phyloP scores from a whole-genome alignment of 1,140 invertebrate species.

The Lasioglossum baleicum region DNA sequence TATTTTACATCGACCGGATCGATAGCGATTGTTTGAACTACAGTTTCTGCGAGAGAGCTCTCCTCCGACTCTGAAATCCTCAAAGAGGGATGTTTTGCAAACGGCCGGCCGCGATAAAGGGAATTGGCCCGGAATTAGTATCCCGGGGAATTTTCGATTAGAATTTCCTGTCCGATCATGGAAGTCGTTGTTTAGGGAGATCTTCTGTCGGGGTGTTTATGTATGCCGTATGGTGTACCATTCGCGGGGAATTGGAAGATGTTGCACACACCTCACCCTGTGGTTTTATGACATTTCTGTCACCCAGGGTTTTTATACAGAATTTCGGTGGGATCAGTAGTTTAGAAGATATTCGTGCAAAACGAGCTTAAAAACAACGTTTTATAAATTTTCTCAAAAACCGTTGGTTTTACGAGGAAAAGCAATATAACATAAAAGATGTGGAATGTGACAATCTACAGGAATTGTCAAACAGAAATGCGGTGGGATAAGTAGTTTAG shows the following conservation, averaged over 20 bases:
- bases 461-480: too few relatives aligned
- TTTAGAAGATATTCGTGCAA: too few relatives aligned
- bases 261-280: conserved; percentile 22
- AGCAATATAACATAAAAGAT: too few relatives aligned
- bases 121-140: conserved; percentile 17
- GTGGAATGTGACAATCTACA: too few relatives aligned
- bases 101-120: conserved; percentile 10
- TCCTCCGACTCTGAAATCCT: too few relatives aligned
- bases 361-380: too few relatives aligned
- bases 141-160: conserved; percentile 11
- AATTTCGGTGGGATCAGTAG: too few relatives aligned
- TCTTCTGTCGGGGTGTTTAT: not conserved
- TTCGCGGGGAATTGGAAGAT: conserved; percentile 22
- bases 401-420: too few relatives aligned
- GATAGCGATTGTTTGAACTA: not conserved
- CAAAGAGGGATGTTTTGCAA: conserved; percentile 25
- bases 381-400: too few relatives aligned
- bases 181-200: conserved; percentile 22
- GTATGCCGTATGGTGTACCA: too few relatives aligned
- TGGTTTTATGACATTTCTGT: conserved; percentile 17
- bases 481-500: too few relatives aligned
- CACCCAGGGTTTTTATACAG: not conserved
- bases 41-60: not conserved
- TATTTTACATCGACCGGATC: not conserved
- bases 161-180: conserved; percentile 1